phyloP scores from a whole-genome alignment of 2,113 vertebrate species.

The Notechis scutatus region DNA sequence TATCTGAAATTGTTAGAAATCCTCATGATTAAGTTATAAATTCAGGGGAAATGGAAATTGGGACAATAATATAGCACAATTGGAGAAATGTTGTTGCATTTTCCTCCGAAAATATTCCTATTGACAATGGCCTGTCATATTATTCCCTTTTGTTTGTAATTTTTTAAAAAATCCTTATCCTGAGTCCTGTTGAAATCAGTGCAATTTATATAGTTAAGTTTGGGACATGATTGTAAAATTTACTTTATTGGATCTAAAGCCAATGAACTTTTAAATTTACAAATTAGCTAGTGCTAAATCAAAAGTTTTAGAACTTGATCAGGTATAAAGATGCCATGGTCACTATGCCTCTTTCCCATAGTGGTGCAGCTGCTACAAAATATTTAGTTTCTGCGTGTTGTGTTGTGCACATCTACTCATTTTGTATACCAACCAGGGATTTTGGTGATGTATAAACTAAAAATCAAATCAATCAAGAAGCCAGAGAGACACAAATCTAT shows the following conservation, averaged over 20 bases:
- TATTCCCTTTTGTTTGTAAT: background rate
- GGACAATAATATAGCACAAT: background rate
- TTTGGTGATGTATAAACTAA: background rate
- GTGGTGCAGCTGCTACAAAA: background rate
- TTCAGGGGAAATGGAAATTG: background rate
- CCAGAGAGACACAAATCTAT: background rate
- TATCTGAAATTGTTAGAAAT: background rate
- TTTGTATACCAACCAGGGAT: background rate
- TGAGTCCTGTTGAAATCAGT: background rate
- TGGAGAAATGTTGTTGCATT: background rate
- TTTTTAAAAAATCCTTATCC: background rate
- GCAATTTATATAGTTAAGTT: background rate
- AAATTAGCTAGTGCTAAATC: background rate
- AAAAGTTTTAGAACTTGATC: background rate
- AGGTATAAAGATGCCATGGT: background rate
- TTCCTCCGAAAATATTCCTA: background rate
- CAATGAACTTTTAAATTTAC: background rate
- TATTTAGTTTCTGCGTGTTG: background rate
- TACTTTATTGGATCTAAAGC: background rate
- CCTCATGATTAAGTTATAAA: background rate
- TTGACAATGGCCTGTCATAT: background rate
- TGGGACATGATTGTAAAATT: background rate
- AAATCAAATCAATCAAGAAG: background rate
- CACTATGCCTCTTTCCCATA: background rate
- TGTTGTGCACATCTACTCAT: background rate